Base-by-base conservation (phyloP, 2,888 invertebrate species). In the Strigamia maritima region DNA sequence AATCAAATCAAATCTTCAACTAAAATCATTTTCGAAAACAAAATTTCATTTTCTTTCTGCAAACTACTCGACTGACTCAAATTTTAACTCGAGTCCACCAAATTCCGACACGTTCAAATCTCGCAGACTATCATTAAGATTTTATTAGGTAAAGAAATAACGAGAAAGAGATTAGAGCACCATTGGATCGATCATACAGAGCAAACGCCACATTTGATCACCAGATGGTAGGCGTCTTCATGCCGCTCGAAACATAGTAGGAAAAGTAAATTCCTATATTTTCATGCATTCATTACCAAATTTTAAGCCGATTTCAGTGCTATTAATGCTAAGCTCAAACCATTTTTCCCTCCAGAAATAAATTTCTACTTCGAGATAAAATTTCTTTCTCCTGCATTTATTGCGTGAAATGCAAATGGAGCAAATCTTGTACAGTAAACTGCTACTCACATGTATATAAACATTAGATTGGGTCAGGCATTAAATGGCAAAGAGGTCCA, bases 181-280 rank as follows among this genome's bases (percentile, higher is more conserved):
- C 65, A 24, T 14, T 16, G 65, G 65, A 65, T 65, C 65, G 65
- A 65, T 65, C 65, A 65, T 16, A 16, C 26, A 26, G 14, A 65
- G 26, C 26, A 24, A 65, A 26, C 65, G 65, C 65, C 65, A 24
- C 65, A 26, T 65, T 65, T 65, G 65, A 65, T 65, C 65, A 65
- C 65, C 65, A 65, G 65, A 65, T 65, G 65, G 65, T 65, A 65
- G 65, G 65, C 65, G 65, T 65, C 65, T 24, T 65, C 65, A 65
- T 26, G 65, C 65, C 65, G 24, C 26, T 10, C 3, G 24, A 65
- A 49, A 49, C 49, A n/a, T n/a, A n/a, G n/a, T n/a, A n/a, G 1
- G 26, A 24, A 16, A 14, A 1, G 12, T 1, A 26, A 65, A 16
- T 16, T 26, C 65, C 7, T 65, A 26, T 24, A 31, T 31, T 26